Conservation (phyloP, 2,888 invertebrate species). For the Drosophila phalerata region DNA sequence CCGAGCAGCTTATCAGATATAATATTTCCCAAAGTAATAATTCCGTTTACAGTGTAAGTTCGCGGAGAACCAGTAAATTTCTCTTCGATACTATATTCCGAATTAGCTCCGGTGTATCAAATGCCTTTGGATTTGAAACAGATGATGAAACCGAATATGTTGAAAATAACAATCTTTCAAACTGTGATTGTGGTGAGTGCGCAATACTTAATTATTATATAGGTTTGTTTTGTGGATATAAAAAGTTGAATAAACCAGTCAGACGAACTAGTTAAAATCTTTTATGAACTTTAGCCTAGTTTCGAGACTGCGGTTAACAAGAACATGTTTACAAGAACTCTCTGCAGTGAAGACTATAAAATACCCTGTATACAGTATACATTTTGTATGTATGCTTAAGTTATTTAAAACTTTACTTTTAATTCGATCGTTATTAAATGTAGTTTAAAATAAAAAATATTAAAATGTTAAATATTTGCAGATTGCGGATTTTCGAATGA, state of each 20-base stretch:
- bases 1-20: constrained; percentile 46
- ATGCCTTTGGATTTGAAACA: constrained; percentile 85
- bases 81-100: constrained; percentile 91
- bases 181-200: constrained; percentile 91
- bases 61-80: constrained; percentile 88
- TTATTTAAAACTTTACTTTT: not conserved
- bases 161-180: constrained; percentile 87
- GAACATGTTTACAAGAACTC: constrained; percentile 2
- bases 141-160: constrained; percentile 88
- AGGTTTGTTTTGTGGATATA: not conserved
- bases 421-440: not conserved
- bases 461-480: constrained; percentile 77
- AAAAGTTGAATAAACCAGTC: constrained; percentile 2
- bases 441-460: not conserved
- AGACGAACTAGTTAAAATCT: constrained; percentile 5
- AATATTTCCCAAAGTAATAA: constrained; percentile 37
- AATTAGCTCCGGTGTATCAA: constrained; percentile 86
- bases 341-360: not conserved
- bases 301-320: not conserved
- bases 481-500: constrained; percentile 94
- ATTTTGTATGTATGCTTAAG: too few relatives aligned
- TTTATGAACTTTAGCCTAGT: constrained; percentile 21
- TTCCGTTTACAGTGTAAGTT: constrained; percentile 38
- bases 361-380: not conserved
- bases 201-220: not conserved